A percentile compares a stretch with the other conserved stretches of the same genome.
These are phyloP conservation scores for Loriculus beryllinus DNA, from an alignment of 2,797 vertebrate genomes.

Conservation along the genomic window DNA sequence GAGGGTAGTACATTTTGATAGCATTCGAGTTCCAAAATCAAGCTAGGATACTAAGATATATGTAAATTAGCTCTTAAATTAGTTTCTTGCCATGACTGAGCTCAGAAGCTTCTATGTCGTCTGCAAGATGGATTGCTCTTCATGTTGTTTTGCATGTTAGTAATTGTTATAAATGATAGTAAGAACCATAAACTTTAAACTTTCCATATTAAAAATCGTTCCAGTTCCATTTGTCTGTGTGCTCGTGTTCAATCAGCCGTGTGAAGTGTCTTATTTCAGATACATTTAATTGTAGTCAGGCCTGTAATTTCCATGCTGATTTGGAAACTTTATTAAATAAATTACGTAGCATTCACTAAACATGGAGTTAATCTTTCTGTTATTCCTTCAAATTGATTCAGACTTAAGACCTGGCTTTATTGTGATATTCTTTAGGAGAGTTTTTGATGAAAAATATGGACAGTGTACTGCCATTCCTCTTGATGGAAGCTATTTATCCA, in stretches of 20 bases:
- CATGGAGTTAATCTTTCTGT: slow-evolving; percentile 39
- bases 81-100: background rate
- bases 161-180: slow-evolving; percentile 18
- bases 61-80: slow-evolving; percentile 1
- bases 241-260: slow-evolving; percentile 53
- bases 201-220: slow-evolving; percentile 43
- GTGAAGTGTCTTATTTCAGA: slow-evolving; percentile 49
- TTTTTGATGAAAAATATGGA: background rate
- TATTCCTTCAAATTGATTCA: background rate
- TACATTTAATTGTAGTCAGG: slow-evolving; percentile 45
- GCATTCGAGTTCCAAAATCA: background rate
- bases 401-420: background rate
- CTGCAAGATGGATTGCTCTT: slow-evolving; percentile 3
- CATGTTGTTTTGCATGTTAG: slow-evolving; percentile 50
- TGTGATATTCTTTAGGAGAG: background rate
- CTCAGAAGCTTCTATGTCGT: slow-evolving; percentile 10
- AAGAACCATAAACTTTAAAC: slow-evolving; percentile 19
- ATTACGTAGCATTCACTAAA: slow-evolving; percentile 31
- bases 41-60: background rate
- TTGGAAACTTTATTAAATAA: slow-evolving; percentile 33
- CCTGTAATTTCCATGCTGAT: slow-evolving; percentile 37
- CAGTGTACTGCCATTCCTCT: background rate
- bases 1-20: background rate
- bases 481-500: background rate
- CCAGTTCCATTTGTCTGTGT: slow-evolving; percentile 61